Base-by-base conservation (phyloP, 2,888 invertebrate species). In the Baronia brevicornis region DNA sequence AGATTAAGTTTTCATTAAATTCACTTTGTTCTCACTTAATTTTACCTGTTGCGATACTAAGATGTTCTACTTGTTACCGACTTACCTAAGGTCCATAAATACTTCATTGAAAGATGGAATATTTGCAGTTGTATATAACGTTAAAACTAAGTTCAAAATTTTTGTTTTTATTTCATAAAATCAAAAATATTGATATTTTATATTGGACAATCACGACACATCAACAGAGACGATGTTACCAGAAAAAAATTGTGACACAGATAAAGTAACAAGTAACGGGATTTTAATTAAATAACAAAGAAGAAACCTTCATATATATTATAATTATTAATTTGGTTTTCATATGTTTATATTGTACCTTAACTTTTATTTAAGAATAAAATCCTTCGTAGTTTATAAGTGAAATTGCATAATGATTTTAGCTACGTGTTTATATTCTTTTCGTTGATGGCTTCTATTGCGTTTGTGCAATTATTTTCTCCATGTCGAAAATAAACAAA, bases 201-300 rank as follows among this genome's bases (percentile, higher is more conserved):
- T 56, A 69, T 66, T 63, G 60, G 63, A 79, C 72, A 78, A 79
- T 80, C 80, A 69, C 79, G 82, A 84, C 84, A 82, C 82, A 82
- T 82, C 84, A 82, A 82, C 82, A 82, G 64, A 78, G 50, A 38
- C 46, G 51, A 59, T 71, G 67, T 77, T 80, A 57, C 73, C 60
- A 72, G 38, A 20, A 29, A 28, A 25, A 30, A 33, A 32, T 18
- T 25, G 13, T 8, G 17, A 39, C 33, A 31, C 28, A 35, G 19
- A 36, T 28, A 38, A 36, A 26, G n/a, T 20, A 32, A 25, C 32
- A 17, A 38, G 46, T 58, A 60, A 57, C 55, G 28, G 25, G 44
- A 53, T 54, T 37, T 27, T n/a, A n/a, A n/a, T n/a, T n/a, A n/a
- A n/a, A n/a, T n/a, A n/a, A n/a, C n/a, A n/a, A n/a, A n/a, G n/a